A percentile compares a stretch with the other conserved stretches of the same genome.
These are phyloP conservation scores for Pseudois nayaur DNA, from an alignment of 2,113 vertebrate genomes.

Conservation along the genomic window DNA sequence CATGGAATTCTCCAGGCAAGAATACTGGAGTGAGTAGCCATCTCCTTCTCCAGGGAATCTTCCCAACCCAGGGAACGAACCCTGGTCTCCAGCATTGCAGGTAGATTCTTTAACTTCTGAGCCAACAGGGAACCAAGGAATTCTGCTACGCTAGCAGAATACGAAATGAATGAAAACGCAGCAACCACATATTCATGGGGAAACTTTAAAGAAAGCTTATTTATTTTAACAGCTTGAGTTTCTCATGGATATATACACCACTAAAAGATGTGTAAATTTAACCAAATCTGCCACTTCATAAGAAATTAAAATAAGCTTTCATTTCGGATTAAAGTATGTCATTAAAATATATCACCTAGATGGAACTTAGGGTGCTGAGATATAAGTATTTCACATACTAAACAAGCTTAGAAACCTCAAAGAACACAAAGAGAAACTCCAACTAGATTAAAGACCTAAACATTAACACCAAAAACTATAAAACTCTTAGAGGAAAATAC, in stretches of 20 bases:
- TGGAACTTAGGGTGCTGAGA: not conserved
- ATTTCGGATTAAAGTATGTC: not conserved
- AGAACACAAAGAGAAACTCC: not conserved
- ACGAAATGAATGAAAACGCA: not conserved
- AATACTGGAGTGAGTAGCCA: not conserved
- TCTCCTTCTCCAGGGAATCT: not conserved
- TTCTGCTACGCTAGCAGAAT: not conserved
- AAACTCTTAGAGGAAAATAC: not conserved
- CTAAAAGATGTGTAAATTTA: not conserved
- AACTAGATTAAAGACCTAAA: not conserved
- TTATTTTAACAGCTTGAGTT: not conserved
- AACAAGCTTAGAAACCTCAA: not conserved
- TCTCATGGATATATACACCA: not conserved
- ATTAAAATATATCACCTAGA: constrained; percentile 4
- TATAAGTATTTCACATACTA: constrained; percentile 2
- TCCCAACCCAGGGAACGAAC: not conserved
- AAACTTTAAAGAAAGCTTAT: constrained; percentile 16
- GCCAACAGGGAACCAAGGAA: not conserved
- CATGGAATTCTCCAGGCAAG: not conserved
- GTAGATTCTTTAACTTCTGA: not conserved
- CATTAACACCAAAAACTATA: not conserved
- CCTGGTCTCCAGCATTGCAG: not conserved
- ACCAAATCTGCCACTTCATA: not conserved
- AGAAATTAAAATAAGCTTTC: constrained; percentile 6
- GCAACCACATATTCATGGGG: not conserved